Evolutionary conservation across 2,113 vertebrate genomes (phyloP).

Genomic region (Mola mola): DNA sequence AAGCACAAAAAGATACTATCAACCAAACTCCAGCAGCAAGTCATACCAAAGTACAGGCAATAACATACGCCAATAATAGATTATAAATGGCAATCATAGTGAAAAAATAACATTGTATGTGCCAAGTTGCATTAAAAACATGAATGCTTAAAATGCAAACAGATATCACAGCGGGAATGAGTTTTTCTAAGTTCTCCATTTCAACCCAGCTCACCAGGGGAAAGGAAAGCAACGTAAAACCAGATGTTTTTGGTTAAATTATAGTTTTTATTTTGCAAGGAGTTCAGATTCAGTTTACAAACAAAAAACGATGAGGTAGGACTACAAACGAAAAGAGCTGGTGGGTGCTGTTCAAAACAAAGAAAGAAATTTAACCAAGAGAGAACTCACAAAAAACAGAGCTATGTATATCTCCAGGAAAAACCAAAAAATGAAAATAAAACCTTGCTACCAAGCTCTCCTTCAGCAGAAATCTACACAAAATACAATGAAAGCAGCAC

Average conservation of each 20-base stretch:
- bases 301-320: background rate
- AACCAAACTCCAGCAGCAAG: too few species aligned
- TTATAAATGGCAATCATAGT: too few species aligned
- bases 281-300: slow-evolving; percentile 4
- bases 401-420: background rate
- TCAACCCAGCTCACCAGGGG: background rate
- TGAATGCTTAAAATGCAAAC: too few species aligned
- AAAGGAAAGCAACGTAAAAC: background rate
- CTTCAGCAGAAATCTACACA: background rate
- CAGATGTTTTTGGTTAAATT: background rate
- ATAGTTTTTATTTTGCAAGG: background rate
- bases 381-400: background rate
- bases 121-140: too few species aligned
- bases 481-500: background rate
- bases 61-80: too few species aligned
- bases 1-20: too few species aligned
- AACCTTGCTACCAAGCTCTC: background rate
- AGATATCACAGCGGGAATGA: too few species aligned
- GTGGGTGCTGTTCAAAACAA: slow-evolving; percentile 3
- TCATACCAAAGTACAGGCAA: too few species aligned
- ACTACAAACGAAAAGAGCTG: background rate
- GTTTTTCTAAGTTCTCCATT: background rate
- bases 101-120: too few species aligned
- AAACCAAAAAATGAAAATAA: slow-evolving; percentile 6
- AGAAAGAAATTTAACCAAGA: background rate